Percentiles rank a stretch among this genome's conserved stretches.
Conservation (phyloP, 2,113 vertebrate genomes). For the Xenopus tropicalis region DNA sequence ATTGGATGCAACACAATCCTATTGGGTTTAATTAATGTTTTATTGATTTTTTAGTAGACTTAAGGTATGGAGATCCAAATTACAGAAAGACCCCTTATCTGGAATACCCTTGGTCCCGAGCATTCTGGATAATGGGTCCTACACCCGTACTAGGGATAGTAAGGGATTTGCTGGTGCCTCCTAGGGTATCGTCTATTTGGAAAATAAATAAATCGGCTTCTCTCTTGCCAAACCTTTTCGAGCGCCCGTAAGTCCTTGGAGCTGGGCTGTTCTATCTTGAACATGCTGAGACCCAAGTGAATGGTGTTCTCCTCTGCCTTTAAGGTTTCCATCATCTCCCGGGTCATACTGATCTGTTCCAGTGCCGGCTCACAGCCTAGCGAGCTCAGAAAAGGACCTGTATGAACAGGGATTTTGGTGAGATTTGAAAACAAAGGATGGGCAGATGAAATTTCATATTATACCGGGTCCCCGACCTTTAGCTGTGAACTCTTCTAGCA, state of each 20-base stretch:
- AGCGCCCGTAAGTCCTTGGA: conserved; percentile 71
- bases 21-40: too few species aligned
- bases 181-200: too few species aligned
- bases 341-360: conserved; percentile 55
- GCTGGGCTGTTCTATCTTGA: conserved; percentile 67
- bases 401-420: background rate
- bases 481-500: conserved; percentile 66
- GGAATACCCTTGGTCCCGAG: too few species aligned
- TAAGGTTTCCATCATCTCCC: conserved; percentile 58
- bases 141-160: too few species aligned
- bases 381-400: conserved; percentile 67
- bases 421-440: background rate
- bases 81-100: too few species aligned
- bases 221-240: conserved; percentile 61
- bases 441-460: background rate
- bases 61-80: too few species aligned
- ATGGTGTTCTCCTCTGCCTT: conserved; percentile 65
- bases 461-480: conserved; percentile 58
- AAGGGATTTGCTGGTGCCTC: too few species aligned
- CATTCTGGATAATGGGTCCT: too few species aligned
- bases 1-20: too few species aligned
- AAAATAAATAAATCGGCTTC: too few species aligned
- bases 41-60: too few species aligned
- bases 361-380: conserved; percentile 55
- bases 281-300: conserved; percentile 63